Percentiles rank a stretch among this genome's conserved stretches.
phyloP scores from a whole-genome alignment of 1,140 invertebrate species.

The Nasonia vitripennis region DNA sequence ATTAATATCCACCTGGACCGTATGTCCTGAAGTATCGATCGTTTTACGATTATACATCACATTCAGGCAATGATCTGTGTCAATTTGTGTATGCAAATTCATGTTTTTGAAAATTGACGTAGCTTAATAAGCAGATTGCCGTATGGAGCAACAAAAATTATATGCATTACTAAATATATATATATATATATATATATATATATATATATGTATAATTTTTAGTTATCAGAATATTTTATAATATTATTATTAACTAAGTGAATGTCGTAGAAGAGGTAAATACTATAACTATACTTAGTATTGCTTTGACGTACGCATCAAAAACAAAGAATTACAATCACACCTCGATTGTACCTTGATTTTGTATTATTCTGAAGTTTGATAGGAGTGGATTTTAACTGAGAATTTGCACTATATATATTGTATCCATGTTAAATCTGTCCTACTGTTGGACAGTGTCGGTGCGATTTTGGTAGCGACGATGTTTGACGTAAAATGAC shows the following conservation, averaged over 20 bases:
- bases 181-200: too few relatives aligned
- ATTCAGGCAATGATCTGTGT: neutral
- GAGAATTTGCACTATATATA: neutral
- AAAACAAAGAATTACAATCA: neutral
- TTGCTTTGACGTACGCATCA: too few relatives aligned
- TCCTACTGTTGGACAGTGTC: neutral
- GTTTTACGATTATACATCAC: neutral
- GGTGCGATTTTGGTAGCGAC: neutral
- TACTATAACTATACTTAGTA: neutral
- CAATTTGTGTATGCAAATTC: neutral
- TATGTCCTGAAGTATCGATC: neutral
- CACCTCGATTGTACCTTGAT: neutral
- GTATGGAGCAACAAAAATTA: neutral
- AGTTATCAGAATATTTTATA: conserved; percentile 2
- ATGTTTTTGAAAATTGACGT: neutral
- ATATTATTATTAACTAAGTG: conserved; percentile 1
- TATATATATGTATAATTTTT: neutral
- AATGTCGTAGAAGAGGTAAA: neutral
- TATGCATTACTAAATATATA: neutral
- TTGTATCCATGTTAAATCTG: neutral
- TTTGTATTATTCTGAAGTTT: conserved; percentile 6
- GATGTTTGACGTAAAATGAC: neutral
- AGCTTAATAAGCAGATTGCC: neutral
- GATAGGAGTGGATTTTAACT: conserved; percentile 1
- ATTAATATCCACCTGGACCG: neutral